phyloP scores from a whole-genome alignment of 1,140 invertebrate species.

The Calliopsis andreniformis region DNA sequence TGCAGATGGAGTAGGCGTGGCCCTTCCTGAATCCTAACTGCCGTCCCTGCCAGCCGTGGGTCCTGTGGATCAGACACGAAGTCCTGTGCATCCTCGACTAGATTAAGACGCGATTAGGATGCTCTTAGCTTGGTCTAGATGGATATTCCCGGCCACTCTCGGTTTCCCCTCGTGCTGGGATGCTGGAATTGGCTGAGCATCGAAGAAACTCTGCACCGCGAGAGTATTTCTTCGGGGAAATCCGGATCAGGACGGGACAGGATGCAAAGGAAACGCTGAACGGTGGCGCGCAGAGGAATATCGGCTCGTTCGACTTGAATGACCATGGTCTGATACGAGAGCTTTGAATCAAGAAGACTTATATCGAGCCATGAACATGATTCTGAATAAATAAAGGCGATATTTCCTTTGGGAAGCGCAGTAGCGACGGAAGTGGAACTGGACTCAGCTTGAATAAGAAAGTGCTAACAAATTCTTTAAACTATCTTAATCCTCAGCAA shows the following conservation, averaged over 20 bases:
- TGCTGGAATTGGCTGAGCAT: not conserved
- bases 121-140: slow-evolving; percentile 33
- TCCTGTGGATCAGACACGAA: slow-evolving; percentile 15
- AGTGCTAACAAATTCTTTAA: no score
- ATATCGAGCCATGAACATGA: no score
- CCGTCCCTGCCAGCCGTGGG: slow-evolving; percentile 30
- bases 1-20: slow-evolving; percentile 76
- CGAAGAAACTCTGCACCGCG: not conserved
- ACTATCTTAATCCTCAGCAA: no score
- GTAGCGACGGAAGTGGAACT: not conserved
- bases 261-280: slow-evolving; percentile 11
- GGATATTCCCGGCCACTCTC: slow-evolving; percentile 9
- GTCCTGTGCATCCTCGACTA: slow-evolving; percentile 66
- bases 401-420: no score
- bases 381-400: not conserved
- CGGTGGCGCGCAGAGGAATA: not conserved
- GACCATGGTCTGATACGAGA: not conserved
- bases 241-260: slow-evolving; percentile 7
- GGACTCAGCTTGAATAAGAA: no score
- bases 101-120: slow-evolving; percentile 77
- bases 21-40: slow-evolving; percentile 44
- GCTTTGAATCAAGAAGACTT: not conserved
- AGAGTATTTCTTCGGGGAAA: not conserved
- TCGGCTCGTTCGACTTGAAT: not conserved
- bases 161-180: slow-evolving; percentile 21